Evolutionary conservation across 2,113 vertebrate species (phyloP), one percentile per base, ranked within the genome.

Genomic region (Zapus hudsonius): DNA sequence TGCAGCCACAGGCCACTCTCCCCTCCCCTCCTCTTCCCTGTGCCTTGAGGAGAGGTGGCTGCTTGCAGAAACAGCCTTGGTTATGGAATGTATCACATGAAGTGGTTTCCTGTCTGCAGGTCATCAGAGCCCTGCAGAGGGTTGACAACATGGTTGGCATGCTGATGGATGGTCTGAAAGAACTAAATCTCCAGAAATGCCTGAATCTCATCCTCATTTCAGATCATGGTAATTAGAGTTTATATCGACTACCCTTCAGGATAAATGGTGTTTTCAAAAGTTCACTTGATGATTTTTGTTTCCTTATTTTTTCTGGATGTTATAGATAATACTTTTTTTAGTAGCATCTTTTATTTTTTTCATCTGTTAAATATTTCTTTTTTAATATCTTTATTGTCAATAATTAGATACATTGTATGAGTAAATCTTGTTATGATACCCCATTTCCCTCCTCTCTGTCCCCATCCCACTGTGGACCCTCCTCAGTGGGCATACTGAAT

Each of bases 151-250:
- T 99, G 57, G 57, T 99, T 27, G 99, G 98, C 3, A 95, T 98
- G 97, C 89, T 99, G 96, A 99, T 99, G 99, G 98, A 99, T 67
- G 98, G 98, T 20, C 98, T 99, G 42, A 99, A 98, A 73, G 95
- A 98, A 92, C 98, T 98, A 96, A 96, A 98, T 84, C 97, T 99
- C 91, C 98, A 99, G 83, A 97, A 97, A 61, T 99, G 99, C 96
- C 97, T 99, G 93, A 99, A 99, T 91, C 87, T 99, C 76, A 97
- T 99, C 87, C 95, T 99, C 82, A 0, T 98, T 61, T 99, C 99
- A 72, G 99, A 99, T 96, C 99, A 99, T 55, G 99, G 99, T 99
- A 98, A 98, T 96, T 73, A 73, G 15, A 64, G 22, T 89, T 91
- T 76, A 20, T 5, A 29, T 90, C 19, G 19, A 59, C 89, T 82